These are phyloP conservation scores for Charanyca ferruginea DNA, from an alignment of 2,888 invertebrate species.

Conservation along the genomic window DNA sequence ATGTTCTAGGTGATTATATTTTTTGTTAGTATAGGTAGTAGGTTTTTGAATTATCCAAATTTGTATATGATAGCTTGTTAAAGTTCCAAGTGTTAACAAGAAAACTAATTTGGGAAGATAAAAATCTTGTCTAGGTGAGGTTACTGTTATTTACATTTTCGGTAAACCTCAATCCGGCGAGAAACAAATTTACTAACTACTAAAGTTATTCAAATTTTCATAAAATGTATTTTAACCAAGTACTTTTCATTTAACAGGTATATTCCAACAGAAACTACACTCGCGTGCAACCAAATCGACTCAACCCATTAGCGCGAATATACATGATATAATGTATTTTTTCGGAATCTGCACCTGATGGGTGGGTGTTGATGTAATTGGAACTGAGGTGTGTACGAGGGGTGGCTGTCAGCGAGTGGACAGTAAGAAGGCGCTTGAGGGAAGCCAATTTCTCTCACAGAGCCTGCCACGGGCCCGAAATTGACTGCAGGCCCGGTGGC, in stretches of 20 bases:
- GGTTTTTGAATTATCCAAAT: slow-evolving; percentile 68
- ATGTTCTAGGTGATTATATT: slow-evolving; percentile 49
- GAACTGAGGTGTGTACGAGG: too few species aligned
- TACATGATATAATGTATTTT: too few species aligned
- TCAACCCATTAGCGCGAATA: too few species aligned
- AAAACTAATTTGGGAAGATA: slow-evolving; percentile 80
- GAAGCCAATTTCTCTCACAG: too few species aligned
- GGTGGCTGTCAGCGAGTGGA: too few species aligned
- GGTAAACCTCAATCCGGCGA: slow-evolving; percentile 89
- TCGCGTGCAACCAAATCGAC: too few species aligned
- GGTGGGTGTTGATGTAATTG: too few species aligned
- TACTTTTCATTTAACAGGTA: slow-evolving; percentile 5
- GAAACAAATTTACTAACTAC: slow-evolving; percentile 68
- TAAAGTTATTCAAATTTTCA: not conserved
- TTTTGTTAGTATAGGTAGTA: not conserved
- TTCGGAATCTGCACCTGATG: too few species aligned
- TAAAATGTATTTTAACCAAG: not conserved
- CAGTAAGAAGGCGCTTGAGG: too few species aligned
- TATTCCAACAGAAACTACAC: too few species aligned
- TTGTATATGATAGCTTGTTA: slow-evolving; percentile 72
- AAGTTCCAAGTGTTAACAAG: slow-evolving; percentile 73
- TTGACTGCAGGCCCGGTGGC: too few species aligned
- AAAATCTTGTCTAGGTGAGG: slow-evolving; percentile 89
- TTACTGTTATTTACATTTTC: slow-evolving; percentile 81
- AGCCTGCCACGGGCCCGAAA: too few species aligned